phyloP scores from a whole-genome alignment of 2,888 invertebrate species.

The Thecophora atra region DNA sequence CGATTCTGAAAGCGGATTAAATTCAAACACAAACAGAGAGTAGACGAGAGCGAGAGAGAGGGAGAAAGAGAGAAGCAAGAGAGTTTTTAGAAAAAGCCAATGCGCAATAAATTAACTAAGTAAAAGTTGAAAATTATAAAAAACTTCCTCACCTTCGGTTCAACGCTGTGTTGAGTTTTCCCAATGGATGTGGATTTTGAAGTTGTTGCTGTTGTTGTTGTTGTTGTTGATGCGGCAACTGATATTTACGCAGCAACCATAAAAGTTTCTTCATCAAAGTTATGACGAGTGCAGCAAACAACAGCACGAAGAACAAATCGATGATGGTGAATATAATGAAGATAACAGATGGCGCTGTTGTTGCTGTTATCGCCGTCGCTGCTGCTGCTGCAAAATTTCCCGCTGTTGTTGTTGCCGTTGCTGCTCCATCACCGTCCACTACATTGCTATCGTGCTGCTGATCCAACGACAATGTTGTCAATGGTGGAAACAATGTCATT shows the following conservation, averaged over 20 bases:
- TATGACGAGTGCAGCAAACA: conserved; percentile 75
- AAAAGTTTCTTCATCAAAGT: conserved; percentile 73
- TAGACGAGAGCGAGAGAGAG: too few species aligned
- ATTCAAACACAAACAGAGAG: conserved; percentile 20
- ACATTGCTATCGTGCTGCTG: conserved; percentile 34
- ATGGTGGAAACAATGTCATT: conserved; percentile 40
- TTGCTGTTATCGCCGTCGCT: conserved; percentile 40
- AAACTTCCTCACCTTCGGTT: conserved; percentile 62
- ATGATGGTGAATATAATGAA: conserved; percentile 68
- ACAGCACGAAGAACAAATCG: conserved; percentile 73
- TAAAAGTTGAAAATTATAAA: not conserved
- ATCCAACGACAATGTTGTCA: conserved; percentile 48
- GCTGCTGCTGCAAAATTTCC: conserved; percentile 37
- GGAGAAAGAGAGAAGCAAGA: too few species aligned
- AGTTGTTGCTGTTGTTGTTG: too few species aligned
- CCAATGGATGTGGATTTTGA: conserved; percentile 62
- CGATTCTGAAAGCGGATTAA: conserved; percentile 66
- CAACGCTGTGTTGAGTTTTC: conserved; percentile 72
- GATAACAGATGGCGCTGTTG: conserved; percentile 51
- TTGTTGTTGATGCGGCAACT: conserved; percentile 37
- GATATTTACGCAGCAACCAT: conserved; percentile 69
- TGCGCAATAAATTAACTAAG: not conserved
- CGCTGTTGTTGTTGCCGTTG: conserved; percentile 32
- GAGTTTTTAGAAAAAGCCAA: not conserved
- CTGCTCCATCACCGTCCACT: not conserved